Evolutionary conservation across 2,888 invertebrate genomes (phyloP).

Genomic region (Scaptomyza polygonia): DNA sequence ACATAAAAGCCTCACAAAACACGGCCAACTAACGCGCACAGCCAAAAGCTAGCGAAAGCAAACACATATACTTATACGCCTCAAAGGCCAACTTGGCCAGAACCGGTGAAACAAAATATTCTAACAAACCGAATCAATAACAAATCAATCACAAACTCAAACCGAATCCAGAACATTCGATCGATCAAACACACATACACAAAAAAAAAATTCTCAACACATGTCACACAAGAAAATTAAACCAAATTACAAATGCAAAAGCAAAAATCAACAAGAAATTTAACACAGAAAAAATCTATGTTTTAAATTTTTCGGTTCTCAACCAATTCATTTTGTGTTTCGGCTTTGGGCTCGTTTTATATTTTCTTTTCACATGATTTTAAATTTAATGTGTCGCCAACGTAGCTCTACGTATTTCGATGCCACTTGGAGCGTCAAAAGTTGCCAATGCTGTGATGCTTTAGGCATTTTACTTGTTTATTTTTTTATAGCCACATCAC

Average conservation of each 20-base stretch:
- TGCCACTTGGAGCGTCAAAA: constrained; percentile 32
- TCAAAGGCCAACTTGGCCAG: constrained; percentile 38
- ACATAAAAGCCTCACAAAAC: constrained; percentile 59
- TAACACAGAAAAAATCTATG: constrained; percentile 44
- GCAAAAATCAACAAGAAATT: constrained; percentile 61
- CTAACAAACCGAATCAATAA: constrained; percentile 46
- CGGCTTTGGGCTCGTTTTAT: constrained; percentile 49
- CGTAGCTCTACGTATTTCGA: constrained; percentile 49
- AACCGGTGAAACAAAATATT: constrained; percentile 48
- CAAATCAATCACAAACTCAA: constrained; percentile 45
- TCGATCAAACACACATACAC: constrained; percentile 61
- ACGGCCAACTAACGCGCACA: constrained; percentile 54
- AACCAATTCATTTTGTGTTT: constrained; percentile 52
- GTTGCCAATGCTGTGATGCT: constrained; percentile 31
- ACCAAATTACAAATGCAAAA: constrained; percentile 58
- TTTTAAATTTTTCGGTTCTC: constrained; percentile 51
- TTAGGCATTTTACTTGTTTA: constrained; percentile 33
- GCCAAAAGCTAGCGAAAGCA: constrained; percentile 29
- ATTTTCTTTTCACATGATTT: constrained; percentile 36
- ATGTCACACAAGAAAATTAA: constrained; percentile 50
- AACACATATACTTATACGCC: constrained; percentile 47
- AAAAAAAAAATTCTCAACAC: constrained; percentile 32
- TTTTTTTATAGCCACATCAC: constrained; percentile 54
- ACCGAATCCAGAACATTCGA: constrained; percentile 61
- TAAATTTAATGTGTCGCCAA: constrained; percentile 31